Percentiles rank a stretch among this genome's conserved stretches.
Evolutionary conservation across 2,113 vertebrate genomes (phyloP).

Genomic region (Hemiscyllium ocellatum): DNA sequence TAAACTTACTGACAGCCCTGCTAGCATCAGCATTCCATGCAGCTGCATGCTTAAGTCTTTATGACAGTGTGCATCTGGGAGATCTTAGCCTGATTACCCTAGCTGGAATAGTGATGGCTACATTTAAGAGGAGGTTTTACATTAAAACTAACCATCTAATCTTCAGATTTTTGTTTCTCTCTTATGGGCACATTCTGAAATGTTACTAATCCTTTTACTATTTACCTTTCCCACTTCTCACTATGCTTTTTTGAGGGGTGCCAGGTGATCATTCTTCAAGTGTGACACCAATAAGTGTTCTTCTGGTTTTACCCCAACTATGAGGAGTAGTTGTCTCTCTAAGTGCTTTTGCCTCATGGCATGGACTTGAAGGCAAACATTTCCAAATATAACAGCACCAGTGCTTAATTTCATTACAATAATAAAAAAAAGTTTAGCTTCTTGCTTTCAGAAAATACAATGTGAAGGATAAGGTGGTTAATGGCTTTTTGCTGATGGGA

Average conservation of each 20-base stretch:
- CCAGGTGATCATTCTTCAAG: not conserved
- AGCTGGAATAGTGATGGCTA: not conserved
- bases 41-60: constrained; percentile 43
- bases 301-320: not conserved
- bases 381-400: not conserved
- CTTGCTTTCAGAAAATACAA: not conserved
- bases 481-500: not conserved
- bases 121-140: not conserved
- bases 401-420: not conserved
- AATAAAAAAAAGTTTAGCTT: not conserved
- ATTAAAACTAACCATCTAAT: not conserved
- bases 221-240: not conserved
- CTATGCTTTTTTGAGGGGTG: not conserved
- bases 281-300: not conserved
- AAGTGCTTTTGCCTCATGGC: not conserved
- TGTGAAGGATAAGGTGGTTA: not conserved
- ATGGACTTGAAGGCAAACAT: not conserved
- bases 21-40: constrained; percentile 55
- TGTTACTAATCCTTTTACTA: not conserved
- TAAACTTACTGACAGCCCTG: constrained; percentile 50
- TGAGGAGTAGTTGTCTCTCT: not conserved
- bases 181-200: not conserved
- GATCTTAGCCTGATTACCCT: not conserved
- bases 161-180: not conserved
- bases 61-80: constrained; percentile 22